Evolutionary conservation across 2,888 invertebrate species (phyloP).

Genomic region (Acronicta psi): DNA sequence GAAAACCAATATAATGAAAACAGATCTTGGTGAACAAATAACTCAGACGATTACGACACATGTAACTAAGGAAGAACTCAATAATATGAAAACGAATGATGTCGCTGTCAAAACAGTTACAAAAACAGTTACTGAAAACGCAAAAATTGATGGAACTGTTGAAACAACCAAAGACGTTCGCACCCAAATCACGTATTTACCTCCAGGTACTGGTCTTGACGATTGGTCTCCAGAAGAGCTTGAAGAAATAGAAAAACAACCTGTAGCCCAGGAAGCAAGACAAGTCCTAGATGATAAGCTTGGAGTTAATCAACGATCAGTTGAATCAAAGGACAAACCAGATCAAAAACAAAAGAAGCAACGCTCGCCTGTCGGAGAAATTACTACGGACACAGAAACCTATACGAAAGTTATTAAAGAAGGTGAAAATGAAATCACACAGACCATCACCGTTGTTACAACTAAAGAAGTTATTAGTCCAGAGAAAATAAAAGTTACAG

Average conservation of each 20-base stretch:
- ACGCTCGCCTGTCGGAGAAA: slow-evolving; percentile 83
- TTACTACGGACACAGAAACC: slow-evolving; percentile 83
- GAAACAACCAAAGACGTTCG: slow-evolving; percentile 86
- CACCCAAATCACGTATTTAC: slow-evolving; percentile 85
- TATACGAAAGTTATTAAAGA: slow-evolving; percentile 82
- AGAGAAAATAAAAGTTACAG: slow-evolving; percentile 83
- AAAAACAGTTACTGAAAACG: slow-evolving; percentile 83
- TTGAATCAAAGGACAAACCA: slow-evolving; percentile 63
- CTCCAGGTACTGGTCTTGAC: slow-evolving; percentile 81
- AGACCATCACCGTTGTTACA: slow-evolving; percentile 85
- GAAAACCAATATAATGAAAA: slow-evolving; percentile 83
- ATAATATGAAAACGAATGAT: slow-evolving; percentile 75
- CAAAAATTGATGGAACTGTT: slow-evolving; percentile 77
- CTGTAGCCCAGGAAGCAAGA: slow-evolving; percentile 65
- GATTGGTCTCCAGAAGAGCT: slow-evolving; percentile 85
- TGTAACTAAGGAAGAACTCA: slow-evolving; percentile 83
- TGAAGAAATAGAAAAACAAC: slow-evolving; percentile 78
- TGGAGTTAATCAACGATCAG: slow-evolving; percentile 62
- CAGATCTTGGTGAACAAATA: slow-evolving; percentile 81
- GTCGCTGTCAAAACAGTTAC: slow-evolving; percentile 84
- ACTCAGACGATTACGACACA: slow-evolving; percentile 82
- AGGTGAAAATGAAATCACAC: slow-evolving; percentile 82
- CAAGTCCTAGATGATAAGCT: slow-evolving; percentile 64
- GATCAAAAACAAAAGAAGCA: slow-evolving; percentile 76
- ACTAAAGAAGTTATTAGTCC: slow-evolving; percentile 85